Evolutionary conservation across 2,888 invertebrate species (phyloP), one percentile per base, ranked within the genome.

Genomic region (Melanostoma mellinum): DNA sequence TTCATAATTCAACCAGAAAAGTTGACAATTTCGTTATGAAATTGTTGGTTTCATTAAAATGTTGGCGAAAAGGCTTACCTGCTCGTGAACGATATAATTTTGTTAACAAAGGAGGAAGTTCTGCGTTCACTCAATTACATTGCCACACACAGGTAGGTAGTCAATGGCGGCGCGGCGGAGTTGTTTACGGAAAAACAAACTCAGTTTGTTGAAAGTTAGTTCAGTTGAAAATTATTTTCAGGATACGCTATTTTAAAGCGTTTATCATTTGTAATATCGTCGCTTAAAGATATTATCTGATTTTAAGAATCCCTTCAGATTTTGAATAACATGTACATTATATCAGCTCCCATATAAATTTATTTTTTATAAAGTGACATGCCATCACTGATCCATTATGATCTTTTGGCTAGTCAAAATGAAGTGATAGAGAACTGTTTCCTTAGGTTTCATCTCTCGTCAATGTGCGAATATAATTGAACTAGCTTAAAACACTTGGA

Each of bases 101-200:
- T 55, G 65, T 55, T 56, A 56, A 44, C 35, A 69, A 74, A 78
- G 63, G 82, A 84, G 58, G 44, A 84, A 84, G 84, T 84, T 84
- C 79, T 35, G 50, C 58, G 67, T 56, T 69, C 75, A 75, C 79
- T 84, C 71, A 84, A 84, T 84, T 84, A 79, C 48, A 20, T 20
- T 67, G 61, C 8, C 32, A 48, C 55, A 48, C 32, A 46, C 82
- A 82, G 82, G 82, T 78, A 82, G 82, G 82, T 78, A 79, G 69
- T 65, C 74, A 55, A 75, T 82, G 10, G 74, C n/a, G 20, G 60
- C 32, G 55, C 78, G 10, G 74, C n/a, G 20, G 60, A 32, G 55
- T 6, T 71, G 79, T 74, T 52, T 79, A 79, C 20, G 44, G 44
- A 4, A 61, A 84, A 78, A 63, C 20, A 30, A 69, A 50, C 8